These are phyloP conservation scores for Mnemiopsis leidyi DNA, from an alignment of 37 sponge, comb jelly and placozoan species.

Conservation along the genomic window DNA sequence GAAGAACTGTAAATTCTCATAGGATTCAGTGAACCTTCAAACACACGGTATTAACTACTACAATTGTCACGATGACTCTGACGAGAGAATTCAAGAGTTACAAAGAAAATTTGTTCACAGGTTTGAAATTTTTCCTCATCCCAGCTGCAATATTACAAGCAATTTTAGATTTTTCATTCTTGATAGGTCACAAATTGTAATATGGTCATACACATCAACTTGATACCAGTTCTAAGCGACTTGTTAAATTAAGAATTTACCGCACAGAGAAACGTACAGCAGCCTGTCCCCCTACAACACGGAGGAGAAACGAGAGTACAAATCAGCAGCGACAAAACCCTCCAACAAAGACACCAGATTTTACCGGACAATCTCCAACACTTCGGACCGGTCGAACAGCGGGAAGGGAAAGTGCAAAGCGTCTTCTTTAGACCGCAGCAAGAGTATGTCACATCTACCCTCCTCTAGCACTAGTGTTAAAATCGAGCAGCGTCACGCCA, in stretches of 20 bases:
- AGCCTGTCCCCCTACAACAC: slow-evolving; percentile 44
- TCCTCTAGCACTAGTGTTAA: neutral
- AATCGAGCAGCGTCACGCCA: neutral
- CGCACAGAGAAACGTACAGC: slow-evolving; percentile 60
- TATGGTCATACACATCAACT: too few species aligned
- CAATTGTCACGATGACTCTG: slow-evolving; percentile 4
- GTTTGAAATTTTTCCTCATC: neutral
- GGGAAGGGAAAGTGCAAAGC: slow-evolving; percentile 52
- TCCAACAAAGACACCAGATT: neutral
- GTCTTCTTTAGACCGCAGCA: slow-evolving; percentile 13
- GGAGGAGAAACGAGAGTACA: neutral
- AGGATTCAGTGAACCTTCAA: slow-evolving; percentile 16
- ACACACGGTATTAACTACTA: slow-evolving; percentile 22
- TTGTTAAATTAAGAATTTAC: too few species aligned
- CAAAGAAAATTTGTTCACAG: slow-evolving; percentile 57
- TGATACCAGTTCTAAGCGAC: too few species aligned
- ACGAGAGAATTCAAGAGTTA: slow-evolving; percentile 15
- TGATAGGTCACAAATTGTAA: too few species aligned
- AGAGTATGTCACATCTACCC: neutral
- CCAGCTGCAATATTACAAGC: too few species aligned
- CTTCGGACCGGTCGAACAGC: neutral
- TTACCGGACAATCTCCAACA: neutral
- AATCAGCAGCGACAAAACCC: neutral
- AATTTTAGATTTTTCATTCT: too few species aligned
- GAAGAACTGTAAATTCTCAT: too few species aligned